phyloP scores from a whole-genome alignment of 2,888 invertebrate species.

The Macrosoma leucophasiata region DNA sequence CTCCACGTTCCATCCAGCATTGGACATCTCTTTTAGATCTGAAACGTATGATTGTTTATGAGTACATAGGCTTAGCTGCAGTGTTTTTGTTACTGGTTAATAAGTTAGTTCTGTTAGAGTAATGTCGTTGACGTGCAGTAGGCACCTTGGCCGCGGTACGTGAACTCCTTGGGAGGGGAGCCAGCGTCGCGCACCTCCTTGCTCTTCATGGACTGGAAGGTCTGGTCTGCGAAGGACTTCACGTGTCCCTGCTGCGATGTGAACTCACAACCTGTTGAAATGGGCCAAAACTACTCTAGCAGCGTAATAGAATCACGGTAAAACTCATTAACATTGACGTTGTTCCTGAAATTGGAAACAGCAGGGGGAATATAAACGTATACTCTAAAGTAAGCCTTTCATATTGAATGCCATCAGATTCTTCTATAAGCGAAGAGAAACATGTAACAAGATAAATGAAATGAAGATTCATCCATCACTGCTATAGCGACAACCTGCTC shows the following conservation, averaged over 20 bases:
- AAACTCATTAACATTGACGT: no score
- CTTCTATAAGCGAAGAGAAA: no score
- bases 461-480: no score
- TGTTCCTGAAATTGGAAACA: no score
- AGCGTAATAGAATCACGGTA: no score
- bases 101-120: conserved; percentile 58
- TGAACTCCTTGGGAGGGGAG: conserved; percentile 81
- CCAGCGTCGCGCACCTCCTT: conserved; percentile 87
- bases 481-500: no score
- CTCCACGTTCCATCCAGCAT: conserved; percentile 81
- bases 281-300: conserved; percentile 44
- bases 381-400: no score
- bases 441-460: no score
- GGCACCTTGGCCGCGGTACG: conserved; percentile 68
- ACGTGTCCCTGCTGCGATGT: conserved; percentile 76
- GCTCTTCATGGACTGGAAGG: conserved; percentile 84
- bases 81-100: conserved; percentile 43
- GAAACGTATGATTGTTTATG: conserved; percentile 32
- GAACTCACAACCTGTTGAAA: conserved; percentile 65
- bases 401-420: no score
- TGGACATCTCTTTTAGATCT: conserved; percentile 66
- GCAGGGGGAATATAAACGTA: no score
- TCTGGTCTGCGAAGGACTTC: conserved; percentile 83
- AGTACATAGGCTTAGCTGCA: conserved; percentile 7
- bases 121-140: conserved; percentile 39